Conservation (phyloP, 2,113 vertebrate genomes). For the Myotis davidii region DNA sequence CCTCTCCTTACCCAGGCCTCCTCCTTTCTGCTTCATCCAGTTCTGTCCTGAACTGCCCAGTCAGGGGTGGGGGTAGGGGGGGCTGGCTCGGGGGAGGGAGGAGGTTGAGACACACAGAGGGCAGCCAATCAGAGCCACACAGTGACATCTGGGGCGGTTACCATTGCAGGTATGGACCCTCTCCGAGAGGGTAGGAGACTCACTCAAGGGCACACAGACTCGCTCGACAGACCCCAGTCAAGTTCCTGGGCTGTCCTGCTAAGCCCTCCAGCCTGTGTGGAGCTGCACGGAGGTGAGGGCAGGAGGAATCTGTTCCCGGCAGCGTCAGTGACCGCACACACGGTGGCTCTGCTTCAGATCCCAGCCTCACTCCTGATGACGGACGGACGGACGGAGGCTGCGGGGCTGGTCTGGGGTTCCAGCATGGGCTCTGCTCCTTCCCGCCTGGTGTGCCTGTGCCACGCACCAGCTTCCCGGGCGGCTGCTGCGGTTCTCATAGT, state of each 20-base stretch:
- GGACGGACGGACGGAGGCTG: background rate
- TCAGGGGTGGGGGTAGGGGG: too few species aligned
- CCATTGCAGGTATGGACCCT: background rate
- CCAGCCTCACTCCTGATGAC: background rate
- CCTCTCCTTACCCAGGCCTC: background rate
- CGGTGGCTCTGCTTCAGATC: background rate
- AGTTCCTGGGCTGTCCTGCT: background rate
- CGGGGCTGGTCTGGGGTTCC: background rate
- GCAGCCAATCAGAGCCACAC: background rate
- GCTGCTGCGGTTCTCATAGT: accelerated
- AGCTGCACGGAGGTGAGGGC: too few species aligned
- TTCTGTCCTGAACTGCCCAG: background rate
- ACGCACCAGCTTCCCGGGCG: background rate
- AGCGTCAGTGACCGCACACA: background rate
- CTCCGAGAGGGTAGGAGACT: background rate
- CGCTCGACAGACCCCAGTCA: background rate
- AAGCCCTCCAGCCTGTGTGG: background rate
- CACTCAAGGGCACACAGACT: background rate
- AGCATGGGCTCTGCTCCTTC: background rate
- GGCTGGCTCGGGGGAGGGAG: too few species aligned
- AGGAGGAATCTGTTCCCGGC: background rate
- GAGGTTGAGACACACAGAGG: too few species aligned
- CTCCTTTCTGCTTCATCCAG: background rate
- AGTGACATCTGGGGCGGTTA: accelerated
- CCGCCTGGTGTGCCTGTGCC: background rate